These are phyloP conservation scores for Cotesia vestalis DNA, from an alignment of 1,140 invertebrate species.

Conservation along the genomic window DNA sequence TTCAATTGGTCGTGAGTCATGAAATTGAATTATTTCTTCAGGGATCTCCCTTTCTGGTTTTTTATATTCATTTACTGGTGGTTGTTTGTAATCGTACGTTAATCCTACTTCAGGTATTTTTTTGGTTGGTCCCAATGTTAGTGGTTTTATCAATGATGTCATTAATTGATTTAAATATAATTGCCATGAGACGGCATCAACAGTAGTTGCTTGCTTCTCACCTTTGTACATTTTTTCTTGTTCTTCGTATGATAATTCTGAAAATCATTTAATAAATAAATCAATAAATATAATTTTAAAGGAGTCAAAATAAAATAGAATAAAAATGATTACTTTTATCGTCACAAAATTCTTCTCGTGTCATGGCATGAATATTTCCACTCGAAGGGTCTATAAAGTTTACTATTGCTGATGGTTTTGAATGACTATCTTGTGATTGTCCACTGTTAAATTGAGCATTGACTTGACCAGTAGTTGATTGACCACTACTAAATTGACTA, in stretches of 20 bases:
- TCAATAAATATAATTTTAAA: neutral
- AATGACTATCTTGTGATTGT: no score
- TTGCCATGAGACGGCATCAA: slow-evolving; percentile 49
- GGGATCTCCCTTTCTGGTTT: slow-evolving; percentile 52
- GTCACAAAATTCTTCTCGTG: no score
- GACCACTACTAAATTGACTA: no score
- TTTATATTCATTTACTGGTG: slow-evolving; percentile 50
- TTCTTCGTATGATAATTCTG: slow-evolving; percentile 19
- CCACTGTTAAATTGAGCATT: no score
- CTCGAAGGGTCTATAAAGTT: no score
- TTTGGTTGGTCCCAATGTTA: slow-evolving; percentile 11
- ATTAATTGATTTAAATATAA: slow-evolving; percentile 51
- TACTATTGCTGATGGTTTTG: no score
- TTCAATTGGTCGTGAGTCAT: slow-evolving; percentile 21
- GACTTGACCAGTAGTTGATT: no score
- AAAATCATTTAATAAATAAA: neutral
- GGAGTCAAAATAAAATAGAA: no score
- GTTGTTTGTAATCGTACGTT: slow-evolving; percentile 57
- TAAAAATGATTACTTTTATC: neutral
- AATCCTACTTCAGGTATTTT: slow-evolving; percentile 58
- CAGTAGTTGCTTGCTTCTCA: neutral
- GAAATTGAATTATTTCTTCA: slow-evolving; percentile 49
- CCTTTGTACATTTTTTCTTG: slow-evolving; percentile 29
- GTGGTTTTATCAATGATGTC: neutral
- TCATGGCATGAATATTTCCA: no score